Evolutionary conservation across 2,113 vertebrate species (phyloP), one percentile per base, ranked within the genome.

Genomic region (Callipepla squamata): DNA sequence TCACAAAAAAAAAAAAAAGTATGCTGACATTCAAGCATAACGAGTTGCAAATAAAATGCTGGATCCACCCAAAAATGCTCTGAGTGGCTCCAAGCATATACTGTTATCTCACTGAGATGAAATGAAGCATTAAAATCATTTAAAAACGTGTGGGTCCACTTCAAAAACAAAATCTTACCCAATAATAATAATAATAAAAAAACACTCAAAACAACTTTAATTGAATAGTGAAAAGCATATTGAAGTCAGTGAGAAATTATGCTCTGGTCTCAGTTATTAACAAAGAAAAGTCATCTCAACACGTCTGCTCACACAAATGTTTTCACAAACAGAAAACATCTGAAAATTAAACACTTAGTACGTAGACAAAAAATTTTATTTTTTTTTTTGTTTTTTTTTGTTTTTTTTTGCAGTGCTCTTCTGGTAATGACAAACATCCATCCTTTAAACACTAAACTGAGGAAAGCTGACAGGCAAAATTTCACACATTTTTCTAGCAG

Each of bases 211-310:
- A 89, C 81, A 94, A 77, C 80, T 89, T 79, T 87, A 95, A 94
- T 74, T 93, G 47, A 91, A 93, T 85, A 96, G 95, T 90, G 91
- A 93, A 96, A 95, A 96, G 90, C 94, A 96, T 67, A 91, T 74
- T 94, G 93, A 91, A 94, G 51, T 76, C 80, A 95, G 89, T 85
- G 87, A 95, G 93, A 92, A 96, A 86, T 90, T 85, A 95, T 8
- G 8, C 79, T 87, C 42, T 85, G 55, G 65, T 34, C 87, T 80
- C 51, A 83, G 70, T 77, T 91, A 85, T 76, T 90, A 91, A 87
- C 72, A 93, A 91, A 95, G 75, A 87, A 77, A 94, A 94, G 78
- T 36, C 79, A 85, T 95, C 91, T 94, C 92, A 94, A 92, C 87
- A 86, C 61, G 2, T 89, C 76, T 83, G 72, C 89, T 94, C 72